These are phyloP conservation scores for Hippocampus kuda DNA, from an alignment of 2,797 vertebrate genomes.

Conservation along the genomic window DNA sequence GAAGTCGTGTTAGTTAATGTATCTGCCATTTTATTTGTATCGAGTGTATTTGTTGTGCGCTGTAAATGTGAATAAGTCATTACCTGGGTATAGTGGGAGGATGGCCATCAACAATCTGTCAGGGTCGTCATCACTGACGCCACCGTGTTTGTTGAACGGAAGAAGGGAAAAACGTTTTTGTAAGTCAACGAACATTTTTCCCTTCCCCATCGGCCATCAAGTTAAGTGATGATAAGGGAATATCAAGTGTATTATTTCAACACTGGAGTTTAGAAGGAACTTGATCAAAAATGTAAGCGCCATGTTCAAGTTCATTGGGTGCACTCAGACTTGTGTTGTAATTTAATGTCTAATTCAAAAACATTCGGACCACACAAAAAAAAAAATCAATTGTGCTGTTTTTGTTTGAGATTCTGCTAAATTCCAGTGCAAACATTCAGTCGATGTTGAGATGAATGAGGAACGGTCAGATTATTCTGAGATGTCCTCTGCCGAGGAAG, in stretches of 20 bases:
- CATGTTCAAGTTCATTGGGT: too few species aligned
- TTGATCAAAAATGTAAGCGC: background rate
- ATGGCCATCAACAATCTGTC: background rate
- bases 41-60: slow-evolving; percentile 12
- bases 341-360: background rate
- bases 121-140: slow-evolving; percentile 26
- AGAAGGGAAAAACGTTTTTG: background rate
- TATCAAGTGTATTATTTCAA: background rate
- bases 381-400: background rate
- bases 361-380: background rate
- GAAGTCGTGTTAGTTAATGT: slow-evolving; percentile 14
- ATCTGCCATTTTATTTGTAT: slow-evolving; percentile 44
- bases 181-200: background rate
- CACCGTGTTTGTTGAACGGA: background rate
- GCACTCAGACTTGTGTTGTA: background rate
- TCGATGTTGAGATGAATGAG: background rate
- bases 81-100: slow-evolving; percentile 11
- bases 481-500: background rate
- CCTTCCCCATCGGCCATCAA: background rate
- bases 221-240: slow-evolving; percentile 1
- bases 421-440: background rate
- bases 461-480: background rate
- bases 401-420: background rate
- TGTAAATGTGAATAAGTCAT: slow-evolving; percentile 29
- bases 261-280: background rate